These are phyloP conservation scores for Polyommatus icarus DNA, from an alignment of 2,888 invertebrate species.

Conservation along the genomic window DNA sequence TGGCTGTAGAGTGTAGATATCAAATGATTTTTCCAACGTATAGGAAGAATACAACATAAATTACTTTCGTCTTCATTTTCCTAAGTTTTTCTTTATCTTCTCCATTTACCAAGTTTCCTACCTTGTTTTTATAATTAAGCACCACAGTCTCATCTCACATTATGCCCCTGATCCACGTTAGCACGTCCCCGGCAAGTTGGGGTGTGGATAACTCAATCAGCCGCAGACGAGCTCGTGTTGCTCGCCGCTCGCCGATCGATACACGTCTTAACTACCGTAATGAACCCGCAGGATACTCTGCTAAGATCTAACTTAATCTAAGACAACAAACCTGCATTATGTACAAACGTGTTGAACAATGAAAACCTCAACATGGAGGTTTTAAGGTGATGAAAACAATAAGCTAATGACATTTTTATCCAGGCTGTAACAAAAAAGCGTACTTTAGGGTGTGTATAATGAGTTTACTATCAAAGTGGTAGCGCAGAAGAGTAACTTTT, in stretches of 20 bases:
- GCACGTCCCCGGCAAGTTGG: background rate
- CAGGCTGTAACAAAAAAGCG: too few species aligned
- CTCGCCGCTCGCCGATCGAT: conserved; percentile 10
- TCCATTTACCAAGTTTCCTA: background rate
- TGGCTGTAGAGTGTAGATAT: too few species aligned
- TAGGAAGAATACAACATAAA: background rate
- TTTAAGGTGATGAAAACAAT: too few species aligned
- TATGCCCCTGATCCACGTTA: background rate
- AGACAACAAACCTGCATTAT: too few species aligned
- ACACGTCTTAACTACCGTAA: conserved; percentile 6
- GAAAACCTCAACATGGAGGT: too few species aligned
- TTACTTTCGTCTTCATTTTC: background rate
- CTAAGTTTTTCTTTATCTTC: background rate
- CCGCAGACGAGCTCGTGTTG: conserved; percentile 6
- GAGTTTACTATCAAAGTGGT: too few species aligned
- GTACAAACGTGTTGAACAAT: too few species aligned
- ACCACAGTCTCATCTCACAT: background rate
- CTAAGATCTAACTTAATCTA: too few species aligned
- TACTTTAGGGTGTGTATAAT: too few species aligned
- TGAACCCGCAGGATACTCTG: background rate
- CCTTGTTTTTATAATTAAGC: background rate
- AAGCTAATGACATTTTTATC: too few species aligned
- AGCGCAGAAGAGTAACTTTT: too few species aligned
- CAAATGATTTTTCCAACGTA: background rate
- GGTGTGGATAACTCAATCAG: conserved; percentile 19